phyloP scores from a whole-genome alignment of 1,140 invertebrate genomes.

The Aethina tumida region DNA sequence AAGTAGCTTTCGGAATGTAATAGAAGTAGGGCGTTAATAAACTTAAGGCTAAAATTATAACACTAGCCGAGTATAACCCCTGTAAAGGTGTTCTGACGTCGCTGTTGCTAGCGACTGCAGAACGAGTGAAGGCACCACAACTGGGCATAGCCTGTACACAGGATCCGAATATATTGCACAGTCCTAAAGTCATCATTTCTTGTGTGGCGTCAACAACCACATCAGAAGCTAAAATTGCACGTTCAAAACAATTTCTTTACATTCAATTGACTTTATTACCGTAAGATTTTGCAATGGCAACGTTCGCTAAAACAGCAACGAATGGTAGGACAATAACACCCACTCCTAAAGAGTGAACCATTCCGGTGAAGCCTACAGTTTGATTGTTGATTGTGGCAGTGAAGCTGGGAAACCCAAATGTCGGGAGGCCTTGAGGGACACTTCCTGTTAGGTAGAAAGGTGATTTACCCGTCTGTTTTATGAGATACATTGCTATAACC shows the following conservation, averaged over 20 bases:
- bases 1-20: slow-evolving; percentile 53
- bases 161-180: slow-evolving; percentile 62
- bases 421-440: slow-evolving; percentile 54
- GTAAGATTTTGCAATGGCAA: slow-evolving; percentile 83
- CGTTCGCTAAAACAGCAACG: slow-evolving; percentile 72
- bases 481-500: slow-evolving; percentile 41
- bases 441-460: slow-evolving; percentile 47
- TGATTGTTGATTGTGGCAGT: not conserved
- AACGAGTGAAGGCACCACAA: slow-evolving; percentile 68
- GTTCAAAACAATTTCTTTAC: not conserved
- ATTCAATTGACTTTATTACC: too few relatives aligned
- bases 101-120: slow-evolving; percentile 65
- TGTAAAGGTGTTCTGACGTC: slow-evolving; percentile 65
- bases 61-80: slow-evolving; percentile 59
- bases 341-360: slow-evolving; percentile 56
- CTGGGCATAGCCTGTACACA: slow-evolving; percentile 69
- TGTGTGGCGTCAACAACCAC: slow-evolving; percentile 57
- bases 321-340: slow-evolving; percentile 66
- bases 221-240: slow-evolving; percentile 37
- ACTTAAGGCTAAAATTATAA: slow-evolving; percentile 62
- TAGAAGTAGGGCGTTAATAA: slow-evolving; percentile 58
- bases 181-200: slow-evolving; percentile 62
- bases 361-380: slow-evolving; percentile 52
- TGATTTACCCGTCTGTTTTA: slow-evolving; percentile 36
- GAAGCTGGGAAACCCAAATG: slow-evolving; percentile 41